Percentiles rank a stretch among this genome's conserved stretches.
Evolutionary conservation across 2,113 vertebrate genomes (phyloP).

Genomic region (Ptilonorhynchus violaceus): DNA sequence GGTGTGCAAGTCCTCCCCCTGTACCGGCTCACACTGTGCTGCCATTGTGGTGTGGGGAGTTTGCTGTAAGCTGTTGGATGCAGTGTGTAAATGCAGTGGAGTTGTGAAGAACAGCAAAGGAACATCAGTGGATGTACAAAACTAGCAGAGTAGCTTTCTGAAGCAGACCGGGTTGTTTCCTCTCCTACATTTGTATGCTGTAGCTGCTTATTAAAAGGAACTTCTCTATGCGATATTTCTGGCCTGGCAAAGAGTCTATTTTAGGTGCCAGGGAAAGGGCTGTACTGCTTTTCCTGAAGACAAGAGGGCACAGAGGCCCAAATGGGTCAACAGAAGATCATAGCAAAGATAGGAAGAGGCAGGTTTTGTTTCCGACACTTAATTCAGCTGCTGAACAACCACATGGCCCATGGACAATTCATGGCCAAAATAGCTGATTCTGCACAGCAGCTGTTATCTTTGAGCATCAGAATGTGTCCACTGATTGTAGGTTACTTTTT

Average conservation of each 20-base stretch:
- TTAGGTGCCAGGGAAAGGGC: neutral
- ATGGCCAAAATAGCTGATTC: neutral
- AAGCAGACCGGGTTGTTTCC: neutral
- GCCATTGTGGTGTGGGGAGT: neutral
- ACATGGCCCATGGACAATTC: neutral
- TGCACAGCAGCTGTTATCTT: neutral
- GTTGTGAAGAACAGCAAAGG: neutral
- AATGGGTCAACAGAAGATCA: neutral
- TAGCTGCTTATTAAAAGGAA: neutral
- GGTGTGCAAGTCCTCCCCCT: neutral
- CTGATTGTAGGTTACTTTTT: neutral
- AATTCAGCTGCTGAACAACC: neutral
- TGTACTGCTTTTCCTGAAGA: neutral
- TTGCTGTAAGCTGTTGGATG: neutral
- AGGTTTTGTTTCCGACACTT: neutral
- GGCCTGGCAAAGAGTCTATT: neutral
- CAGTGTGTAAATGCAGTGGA: neutral
- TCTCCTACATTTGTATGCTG: rapidly evolving
- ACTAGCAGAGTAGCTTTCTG: neutral
- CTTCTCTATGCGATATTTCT: neutral
- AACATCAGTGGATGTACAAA: neutral
- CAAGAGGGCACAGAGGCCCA: neutral
- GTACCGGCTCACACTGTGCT: neutral
- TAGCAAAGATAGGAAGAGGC: neutral
- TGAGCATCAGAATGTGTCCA: neutral